Evolutionary conservation across 2,113 vertebrate genomes (phyloP).

Genomic region (Heterocephalus glaber): DNA sequence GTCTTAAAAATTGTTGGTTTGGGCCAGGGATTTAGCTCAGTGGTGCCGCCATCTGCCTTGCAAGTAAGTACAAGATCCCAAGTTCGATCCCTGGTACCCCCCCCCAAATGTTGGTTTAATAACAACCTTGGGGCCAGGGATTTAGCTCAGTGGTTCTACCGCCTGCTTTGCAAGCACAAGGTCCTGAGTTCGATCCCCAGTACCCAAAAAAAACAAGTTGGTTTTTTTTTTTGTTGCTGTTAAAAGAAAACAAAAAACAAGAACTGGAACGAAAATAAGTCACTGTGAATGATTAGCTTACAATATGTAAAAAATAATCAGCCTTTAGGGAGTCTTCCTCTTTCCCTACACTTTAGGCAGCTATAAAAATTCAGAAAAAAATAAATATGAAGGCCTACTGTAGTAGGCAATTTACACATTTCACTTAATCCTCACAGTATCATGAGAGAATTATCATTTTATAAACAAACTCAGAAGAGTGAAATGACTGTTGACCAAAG

Average conservation of each 20-base stretch:
- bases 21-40: no score
- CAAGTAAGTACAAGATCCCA: no score
- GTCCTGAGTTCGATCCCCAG: no score
- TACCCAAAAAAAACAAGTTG: no score
- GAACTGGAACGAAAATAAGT: slow-evolving; percentile 42
- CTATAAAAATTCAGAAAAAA: slow-evolving; percentile 60
- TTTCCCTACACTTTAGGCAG: slow-evolving; percentile 43
- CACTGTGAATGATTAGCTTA: slow-evolving; percentile 38
- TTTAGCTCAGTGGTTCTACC: no score
- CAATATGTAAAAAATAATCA: background rate
- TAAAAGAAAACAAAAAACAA: background rate
- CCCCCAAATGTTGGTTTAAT: no score
- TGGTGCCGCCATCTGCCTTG: no score
- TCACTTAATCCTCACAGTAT: slow-evolving; percentile 26
- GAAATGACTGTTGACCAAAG: slow-evolving; percentile 33
- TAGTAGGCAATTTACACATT: slow-evolving; percentile 58
- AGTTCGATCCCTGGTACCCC: no score
- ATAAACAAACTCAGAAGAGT: slow-evolving; percentile 33
- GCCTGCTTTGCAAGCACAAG: no score
- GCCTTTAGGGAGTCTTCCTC: slow-evolving; percentile 6
- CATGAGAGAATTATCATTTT: slow-evolving; percentile 31
- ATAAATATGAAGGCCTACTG: slow-evolving; percentile 63
- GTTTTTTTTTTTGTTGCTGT: no score
- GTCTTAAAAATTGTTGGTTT: slow-evolving; percentile 3
- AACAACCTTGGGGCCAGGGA: no score